A percentile compares a stretch with the other conserved stretches of the same genome.
Conservation (phyloP, 2,888 invertebrate genomes). For the Branchipolynoe longqiensis region DNA sequence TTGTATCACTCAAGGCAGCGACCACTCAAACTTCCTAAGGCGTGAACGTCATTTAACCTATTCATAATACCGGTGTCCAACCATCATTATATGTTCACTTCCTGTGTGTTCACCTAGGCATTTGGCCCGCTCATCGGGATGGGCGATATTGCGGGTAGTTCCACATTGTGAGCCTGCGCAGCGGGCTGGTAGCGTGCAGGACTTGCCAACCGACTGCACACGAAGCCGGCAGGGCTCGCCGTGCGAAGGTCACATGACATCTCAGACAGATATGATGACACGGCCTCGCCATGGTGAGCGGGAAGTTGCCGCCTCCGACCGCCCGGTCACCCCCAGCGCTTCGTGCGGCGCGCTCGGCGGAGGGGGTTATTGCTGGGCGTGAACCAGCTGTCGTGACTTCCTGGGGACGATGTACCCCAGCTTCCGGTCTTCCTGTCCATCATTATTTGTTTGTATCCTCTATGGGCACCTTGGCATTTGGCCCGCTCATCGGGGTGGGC, state of each 20-base stretch:
- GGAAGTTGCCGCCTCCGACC: background rate
- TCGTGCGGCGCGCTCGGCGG: background rate
- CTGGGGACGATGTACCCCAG: background rate
- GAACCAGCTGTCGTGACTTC: background rate
- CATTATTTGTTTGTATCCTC: constrained; percentile 39
- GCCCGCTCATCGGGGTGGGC: background rate
- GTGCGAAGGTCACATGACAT: background rate
- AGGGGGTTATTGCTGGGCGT: background rate
- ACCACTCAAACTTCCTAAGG: no score
- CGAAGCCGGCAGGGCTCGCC: background rate
- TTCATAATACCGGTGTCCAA: no score
- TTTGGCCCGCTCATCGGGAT: background rate
- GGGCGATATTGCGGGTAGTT: constrained; percentile 41
- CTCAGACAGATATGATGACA: background rate
- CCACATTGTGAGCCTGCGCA: background rate
- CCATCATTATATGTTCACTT: constrained; percentile 27
- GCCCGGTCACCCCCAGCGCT: background rate
- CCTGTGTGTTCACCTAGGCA: constrained; percentile 19
- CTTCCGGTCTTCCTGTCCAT: constrained; percentile 3
- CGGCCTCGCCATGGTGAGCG: background rate
- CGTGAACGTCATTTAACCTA: no score
- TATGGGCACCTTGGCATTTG: constrained; percentile 3
- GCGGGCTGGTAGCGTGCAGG: background rate
- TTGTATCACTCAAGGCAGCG: no score
- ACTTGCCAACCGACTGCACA: background rate